Percentiles rank a stretch among this genome's conserved stretches.
phyloP scores from a whole-genome alignment of 2,888 invertebrate genomes.

The Hedya salicella region DNA sequence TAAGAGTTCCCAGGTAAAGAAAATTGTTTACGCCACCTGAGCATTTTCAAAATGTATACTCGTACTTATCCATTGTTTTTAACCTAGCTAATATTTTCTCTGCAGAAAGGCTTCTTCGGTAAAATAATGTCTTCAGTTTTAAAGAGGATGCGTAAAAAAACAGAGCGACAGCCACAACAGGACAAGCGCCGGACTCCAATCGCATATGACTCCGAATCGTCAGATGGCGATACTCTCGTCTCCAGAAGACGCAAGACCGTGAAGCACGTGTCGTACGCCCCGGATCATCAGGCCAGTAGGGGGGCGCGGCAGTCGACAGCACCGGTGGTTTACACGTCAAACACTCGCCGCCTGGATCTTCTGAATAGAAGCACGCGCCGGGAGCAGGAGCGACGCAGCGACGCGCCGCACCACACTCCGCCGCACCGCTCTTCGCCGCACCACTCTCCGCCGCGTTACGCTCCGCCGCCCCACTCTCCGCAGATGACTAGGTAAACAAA shows the following conservation, averaged over 20 bases:
- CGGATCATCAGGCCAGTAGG: background rate
- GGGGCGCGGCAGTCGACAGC: background rate
- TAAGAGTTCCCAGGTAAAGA: slow-evolving; percentile 35
- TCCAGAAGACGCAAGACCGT: background rate
- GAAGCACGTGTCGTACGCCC: slow-evolving; percentile 28
- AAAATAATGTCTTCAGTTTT: slow-evolving; percentile 20
- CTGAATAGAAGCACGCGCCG: background rate
- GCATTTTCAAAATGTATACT: background rate
- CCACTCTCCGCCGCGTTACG: too few species aligned
- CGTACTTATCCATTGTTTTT: background rate
- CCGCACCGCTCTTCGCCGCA: too few species aligned
- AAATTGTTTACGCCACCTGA: background rate
- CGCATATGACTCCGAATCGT: slow-evolving; percentile 1
- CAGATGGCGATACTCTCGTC: slow-evolving; percentile 10
- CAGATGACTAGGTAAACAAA: too few species aligned
- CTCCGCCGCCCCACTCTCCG: too few species aligned
- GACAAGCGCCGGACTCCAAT: background rate
- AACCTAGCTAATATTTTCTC: slow-evolving; percentile 14
- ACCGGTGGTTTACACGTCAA: background rate
- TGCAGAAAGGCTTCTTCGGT: slow-evolving; percentile 53
- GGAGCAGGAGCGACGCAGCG: background rate
- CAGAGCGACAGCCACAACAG: background rate
- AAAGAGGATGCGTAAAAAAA: slow-evolving; percentile 13
- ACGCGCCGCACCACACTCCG: background rate
- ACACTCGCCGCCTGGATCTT: slow-evolving; percentile 3